Conservation (phyloP, 1,140 invertebrate genomes). For the Ostrea denselamellosa region DNA sequence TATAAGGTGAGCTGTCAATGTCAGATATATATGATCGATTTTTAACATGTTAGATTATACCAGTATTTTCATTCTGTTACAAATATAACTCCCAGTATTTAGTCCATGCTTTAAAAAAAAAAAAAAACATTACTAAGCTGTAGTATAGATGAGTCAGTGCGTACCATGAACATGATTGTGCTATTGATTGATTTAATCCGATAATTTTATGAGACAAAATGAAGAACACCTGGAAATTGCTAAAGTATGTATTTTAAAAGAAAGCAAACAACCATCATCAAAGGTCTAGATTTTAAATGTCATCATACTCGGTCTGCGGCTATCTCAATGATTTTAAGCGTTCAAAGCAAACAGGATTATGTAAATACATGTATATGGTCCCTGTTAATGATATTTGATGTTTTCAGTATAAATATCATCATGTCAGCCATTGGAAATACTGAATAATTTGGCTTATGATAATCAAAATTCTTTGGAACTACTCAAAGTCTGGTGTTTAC, state of each 20-base stretch:
- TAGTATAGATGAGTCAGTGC: too few relatives aligned
- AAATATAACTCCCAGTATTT: too few relatives aligned
- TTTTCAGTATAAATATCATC: neutral
- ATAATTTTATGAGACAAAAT: neutral
- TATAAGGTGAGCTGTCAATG: constrained; percentile 3
- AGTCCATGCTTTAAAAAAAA: too few relatives aligned
- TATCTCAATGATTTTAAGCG: neutral
- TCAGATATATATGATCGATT: too few relatives aligned
- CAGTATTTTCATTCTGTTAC: too few relatives aligned
- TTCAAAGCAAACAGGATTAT: neutral
- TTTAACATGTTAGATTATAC: too few relatives aligned
- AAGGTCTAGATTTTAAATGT: neutral
- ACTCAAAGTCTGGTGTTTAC: neutral
- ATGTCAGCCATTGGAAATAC: neutral
- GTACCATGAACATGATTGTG: too few relatives aligned
- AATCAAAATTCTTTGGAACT: neutral
- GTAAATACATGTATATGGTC: neutral
- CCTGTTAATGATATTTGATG: constrained; percentile 13
- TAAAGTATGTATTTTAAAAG: neutral
- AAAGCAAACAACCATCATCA: neutral
- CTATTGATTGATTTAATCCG: too few relatives aligned
- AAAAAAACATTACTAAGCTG: too few relatives aligned
- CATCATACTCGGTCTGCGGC: neutral
- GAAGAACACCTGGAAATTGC: neutral
- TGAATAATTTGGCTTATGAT: neutral